Evolutionary conservation across 2,797 vertebrate genomes (phyloP).

Genomic region (Sitta carolinensis): DNA sequence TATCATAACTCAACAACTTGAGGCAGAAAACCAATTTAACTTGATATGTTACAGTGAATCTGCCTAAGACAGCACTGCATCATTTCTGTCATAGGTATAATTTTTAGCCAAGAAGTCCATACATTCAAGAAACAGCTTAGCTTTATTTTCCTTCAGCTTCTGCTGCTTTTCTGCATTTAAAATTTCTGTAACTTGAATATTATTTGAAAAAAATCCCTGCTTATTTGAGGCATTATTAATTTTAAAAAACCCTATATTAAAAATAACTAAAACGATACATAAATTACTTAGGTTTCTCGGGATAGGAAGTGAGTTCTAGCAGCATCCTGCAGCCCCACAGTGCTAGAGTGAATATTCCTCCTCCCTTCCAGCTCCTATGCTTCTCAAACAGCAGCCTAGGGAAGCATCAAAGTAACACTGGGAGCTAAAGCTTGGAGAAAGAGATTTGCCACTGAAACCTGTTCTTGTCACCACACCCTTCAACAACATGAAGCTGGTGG

Average conservation of each 20-base stretch:
- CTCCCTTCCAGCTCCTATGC: neutral
- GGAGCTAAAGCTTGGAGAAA: neutral
- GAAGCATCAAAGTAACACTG: neutral
- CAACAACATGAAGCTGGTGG: neutral
- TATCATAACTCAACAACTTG: neutral
- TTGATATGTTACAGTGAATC: neutral
- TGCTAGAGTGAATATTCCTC: neutral
- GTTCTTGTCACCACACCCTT: neutral
- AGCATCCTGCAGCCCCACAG: neutral
- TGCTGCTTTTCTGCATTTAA: neutral
- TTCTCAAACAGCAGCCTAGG: neutral
- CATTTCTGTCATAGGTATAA: neutral
- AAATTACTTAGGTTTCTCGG: neutral
- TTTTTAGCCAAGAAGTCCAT: neutral
- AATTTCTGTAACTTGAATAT: neutral
- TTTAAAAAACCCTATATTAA: neutral
- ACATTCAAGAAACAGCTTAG: neutral
- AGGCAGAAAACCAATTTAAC: neutral
- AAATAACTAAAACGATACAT: neutral
- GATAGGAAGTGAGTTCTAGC: neutral
- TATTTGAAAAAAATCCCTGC: neutral
- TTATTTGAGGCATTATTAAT: neutral
- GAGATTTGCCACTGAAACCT: conserved; percentile 1
- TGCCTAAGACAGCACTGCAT: neutral
- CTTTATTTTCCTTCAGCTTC: neutral